Evolutionary conservation across 2,888 invertebrate species (phyloP).

Genomic region (Cremastobaeus sp.): DNA sequence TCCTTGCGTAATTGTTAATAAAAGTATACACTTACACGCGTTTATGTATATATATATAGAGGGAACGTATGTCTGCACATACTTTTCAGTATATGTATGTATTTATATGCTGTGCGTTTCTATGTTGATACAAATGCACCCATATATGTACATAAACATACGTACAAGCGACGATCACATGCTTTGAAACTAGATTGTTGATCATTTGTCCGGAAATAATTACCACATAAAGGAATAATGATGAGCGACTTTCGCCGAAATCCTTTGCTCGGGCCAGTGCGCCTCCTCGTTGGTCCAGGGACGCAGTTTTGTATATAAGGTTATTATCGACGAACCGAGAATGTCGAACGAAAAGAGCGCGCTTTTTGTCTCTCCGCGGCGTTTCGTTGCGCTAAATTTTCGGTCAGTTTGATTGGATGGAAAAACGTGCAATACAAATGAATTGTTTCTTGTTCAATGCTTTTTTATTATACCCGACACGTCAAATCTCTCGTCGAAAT

Average conservation of each 20-base stretch:
- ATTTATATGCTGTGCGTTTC: constrained; percentile 14
- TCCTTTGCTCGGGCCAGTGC: constrained; percentile 40
- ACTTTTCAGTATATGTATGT: constrained; percentile 18
- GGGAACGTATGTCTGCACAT: constrained; percentile 26
- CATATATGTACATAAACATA: constrained; percentile 21
- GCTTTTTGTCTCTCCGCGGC: constrained; percentile 19
- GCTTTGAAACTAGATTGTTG: constrained; percentile 71
- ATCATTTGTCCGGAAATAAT: constrained; percentile 68
- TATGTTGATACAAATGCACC: too few species aligned
- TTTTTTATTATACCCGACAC: not conserved
- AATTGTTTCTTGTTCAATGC: not conserved
- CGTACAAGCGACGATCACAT: constrained; percentile 63
- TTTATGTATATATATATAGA: constrained; percentile 38
- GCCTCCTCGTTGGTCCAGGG: constrained; percentile 27
- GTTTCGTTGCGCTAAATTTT: not conserved
- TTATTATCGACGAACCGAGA: constrained; percentile 15
- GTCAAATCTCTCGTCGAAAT: not conserved
- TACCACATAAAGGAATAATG: constrained; percentile 62
- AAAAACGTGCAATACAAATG: constrained; percentile 44
- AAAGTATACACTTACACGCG: constrained; percentile 33
- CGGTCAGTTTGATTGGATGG: constrained; percentile 5
- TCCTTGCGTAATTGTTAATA: constrained; percentile 38
- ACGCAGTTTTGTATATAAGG: constrained; percentile 46
- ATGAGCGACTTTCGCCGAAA: constrained; percentile 42
- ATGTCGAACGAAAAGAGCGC: constrained; percentile 20